Evolutionary conservation across 2,888 invertebrate genomes (phyloP).

Genomic region (Cheilosia vulpina): DNA sequence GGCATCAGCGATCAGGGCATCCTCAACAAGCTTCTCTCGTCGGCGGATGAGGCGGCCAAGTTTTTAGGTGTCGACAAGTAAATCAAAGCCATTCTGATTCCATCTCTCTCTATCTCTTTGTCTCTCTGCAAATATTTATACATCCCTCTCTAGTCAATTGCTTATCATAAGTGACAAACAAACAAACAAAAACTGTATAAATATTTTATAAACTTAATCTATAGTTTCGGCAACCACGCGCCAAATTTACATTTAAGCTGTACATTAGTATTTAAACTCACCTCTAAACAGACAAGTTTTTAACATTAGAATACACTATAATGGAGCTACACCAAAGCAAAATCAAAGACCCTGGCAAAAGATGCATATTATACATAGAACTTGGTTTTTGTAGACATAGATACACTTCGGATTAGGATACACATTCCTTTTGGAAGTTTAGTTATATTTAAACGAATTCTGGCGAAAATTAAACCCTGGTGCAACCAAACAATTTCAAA

Average conservation of each 20-base stretch:
- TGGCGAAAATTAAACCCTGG: conserved; percentile 48
- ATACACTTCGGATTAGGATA: conserved; percentile 51
- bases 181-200: conserved; percentile 45
- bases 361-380: conserved; percentile 55
- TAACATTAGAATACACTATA: conserved; percentile 51
- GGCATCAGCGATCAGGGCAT: conserved; percentile 94
- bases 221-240: conserved; percentile 54
- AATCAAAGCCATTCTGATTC: conserved; percentile 44
- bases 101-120: not conserved
- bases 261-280: conserved; percentile 59
- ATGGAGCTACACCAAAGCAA: conserved; percentile 70
- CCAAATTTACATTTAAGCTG: conserved; percentile 63
- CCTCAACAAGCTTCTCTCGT: conserved; percentile 92
- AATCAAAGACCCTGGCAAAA: conserved; percentile 68
- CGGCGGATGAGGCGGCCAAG: conserved; percentile 93
- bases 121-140: conserved; percentile 42
- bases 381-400: conserved; percentile 65
- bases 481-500: conserved; percentile 68
- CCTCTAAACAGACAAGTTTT: conserved; percentile 24
- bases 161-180: conserved; percentile 71
- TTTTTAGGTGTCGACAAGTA: conserved; percentile 91
- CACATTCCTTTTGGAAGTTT: conserved; percentile 40
- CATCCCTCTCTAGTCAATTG: conserved; percentile 74
- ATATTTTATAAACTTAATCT: conserved; percentile 31
- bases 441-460: conserved; percentile 53